A percentile compares a stretch with the other conserved stretches of the same genome.
Conservation (phyloP, 2,113 vertebrate species). For the Festucalex cinctus region DNA sequence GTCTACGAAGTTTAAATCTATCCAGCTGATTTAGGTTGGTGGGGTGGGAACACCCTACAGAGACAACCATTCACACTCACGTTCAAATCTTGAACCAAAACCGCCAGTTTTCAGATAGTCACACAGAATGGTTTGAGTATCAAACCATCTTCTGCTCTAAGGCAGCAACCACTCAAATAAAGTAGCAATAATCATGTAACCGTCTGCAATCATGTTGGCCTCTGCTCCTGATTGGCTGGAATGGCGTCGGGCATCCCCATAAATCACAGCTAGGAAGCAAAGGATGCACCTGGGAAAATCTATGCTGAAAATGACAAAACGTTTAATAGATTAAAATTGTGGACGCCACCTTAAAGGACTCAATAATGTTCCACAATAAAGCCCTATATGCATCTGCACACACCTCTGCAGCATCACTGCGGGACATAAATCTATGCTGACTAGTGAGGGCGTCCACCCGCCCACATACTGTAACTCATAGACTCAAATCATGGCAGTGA, state of each 20-base stretch:
- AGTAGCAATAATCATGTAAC: background rate
- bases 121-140: background rate
- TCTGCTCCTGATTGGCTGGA: background rate
- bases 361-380: background rate
- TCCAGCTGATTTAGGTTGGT: background rate
- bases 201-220: background rate
- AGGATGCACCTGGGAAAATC: background rate
- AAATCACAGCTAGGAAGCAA: background rate
- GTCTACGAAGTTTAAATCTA: too few relatives aligned
- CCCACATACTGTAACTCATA: conserved; percentile 28
- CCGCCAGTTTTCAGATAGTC: background rate
- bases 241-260: background rate
- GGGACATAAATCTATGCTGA: conserved; percentile 51
- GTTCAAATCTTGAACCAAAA: too few relatives aligned
- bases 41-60: background rate
- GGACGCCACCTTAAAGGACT: background rate
- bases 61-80: background rate
- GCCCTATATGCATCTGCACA: conserved; percentile 16
- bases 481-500: conserved; percentile 20
- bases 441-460: conserved; percentile 19
- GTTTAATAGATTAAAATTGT: background rate
- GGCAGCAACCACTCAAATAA: background rate
- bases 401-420: conserved; percentile 34
- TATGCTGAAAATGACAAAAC: background rate
- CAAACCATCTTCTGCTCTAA: background rate